Evolutionary conservation across 2,888 invertebrate species (phyloP), one percentile per base, ranked within the genome.

Genomic region (Luffia ferchaultella): DNA sequence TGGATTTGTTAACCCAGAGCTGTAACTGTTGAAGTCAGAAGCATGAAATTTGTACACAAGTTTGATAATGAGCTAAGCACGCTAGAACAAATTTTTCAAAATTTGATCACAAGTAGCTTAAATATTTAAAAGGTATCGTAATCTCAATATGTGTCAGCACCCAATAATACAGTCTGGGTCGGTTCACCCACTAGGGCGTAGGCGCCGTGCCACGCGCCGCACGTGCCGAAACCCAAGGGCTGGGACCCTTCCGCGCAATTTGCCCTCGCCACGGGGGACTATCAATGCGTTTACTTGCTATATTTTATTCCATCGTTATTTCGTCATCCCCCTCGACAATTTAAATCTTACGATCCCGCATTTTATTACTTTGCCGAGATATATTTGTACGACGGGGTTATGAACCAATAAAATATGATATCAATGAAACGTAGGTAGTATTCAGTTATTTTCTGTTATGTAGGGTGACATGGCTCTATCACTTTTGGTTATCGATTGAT

Each of bases 291-390:
- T 64, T 67, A 68, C 63, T 64, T 62, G 64, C 65, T 60, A 68
- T 65, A 68, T 71, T 30, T 30, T 30, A 30, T 30, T 30, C 30
- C 12, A 12, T 30, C 3, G 30, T 30, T 72, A 69, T 72, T 67
- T 68, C 65, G 64, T 69, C 70, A 72, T 68, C 65, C 63, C 55
- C 50, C 53, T 20, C 60, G 50, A 48, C 40, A 62, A 67, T 68
- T 65, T 61, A 68, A 70, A 69, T 65, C 65, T 62, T 53, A 52
- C 53, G 61, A 69, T 70, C 69, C 67, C 66, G 62, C 65, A 70
- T 67, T 75, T 76, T 71, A 72, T 72, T 70, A 69, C 64, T 17
- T 61, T 58, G 59, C 64, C 17, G 43, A 43, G 16, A 43, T 43
- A 43, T n/a, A 43, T 43, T 30, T 30, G 30, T 12, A 12, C 30